Evolutionary conservation across 1,140 invertebrate genomes (phyloP).

Genomic region (Holcopasites calliopsidis): DNA sequence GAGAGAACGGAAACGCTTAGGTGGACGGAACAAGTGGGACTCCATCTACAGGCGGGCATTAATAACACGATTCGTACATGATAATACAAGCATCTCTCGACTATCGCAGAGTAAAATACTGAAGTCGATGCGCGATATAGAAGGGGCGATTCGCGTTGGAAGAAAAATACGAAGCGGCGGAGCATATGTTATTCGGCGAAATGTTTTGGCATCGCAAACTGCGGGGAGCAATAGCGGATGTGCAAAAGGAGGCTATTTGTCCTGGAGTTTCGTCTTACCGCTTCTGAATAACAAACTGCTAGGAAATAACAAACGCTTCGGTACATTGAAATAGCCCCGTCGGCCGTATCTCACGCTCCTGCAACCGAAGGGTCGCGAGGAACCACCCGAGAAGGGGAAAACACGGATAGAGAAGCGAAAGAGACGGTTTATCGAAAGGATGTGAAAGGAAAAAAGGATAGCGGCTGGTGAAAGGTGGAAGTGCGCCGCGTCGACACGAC

Average conservation of each 20-base stretch:
- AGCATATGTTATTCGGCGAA: slow-evolving; percentile 43
- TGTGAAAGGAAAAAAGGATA: slow-evolving; percentile 18
- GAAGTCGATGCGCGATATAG: background rate
- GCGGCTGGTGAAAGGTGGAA: slow-evolving; percentile 28
- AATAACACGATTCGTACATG: too few relatives aligned
- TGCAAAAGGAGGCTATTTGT: slow-evolving; percentile 62
- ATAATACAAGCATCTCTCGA: too few relatives aligned
- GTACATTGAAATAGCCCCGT: slow-evolving; percentile 77
- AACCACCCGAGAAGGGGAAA: background rate
- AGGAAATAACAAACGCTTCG: slow-evolving; percentile 78
- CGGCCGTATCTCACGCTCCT: slow-evolving; percentile 74
- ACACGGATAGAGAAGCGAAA: background rate
- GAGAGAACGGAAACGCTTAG: too few relatives aligned
- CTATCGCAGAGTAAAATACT: too few relatives aligned
- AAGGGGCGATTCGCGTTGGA: too few relatives aligned
- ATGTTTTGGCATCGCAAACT: slow-evolving; percentile 12
- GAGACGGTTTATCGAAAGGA: slow-evolving; percentile 12
- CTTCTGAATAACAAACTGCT: slow-evolving; percentile 73
- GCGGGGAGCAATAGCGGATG: background rate
- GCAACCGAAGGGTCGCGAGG: slow-evolving; percentile 12
- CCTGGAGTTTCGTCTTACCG: slow-evolving; percentile 50
- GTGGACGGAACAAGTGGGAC: too few relatives aligned
- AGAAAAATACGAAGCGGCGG: background rate
- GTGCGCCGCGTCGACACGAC: background rate
- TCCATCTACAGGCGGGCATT: too few relatives aligned